Evolutionary conservation across 1,140 invertebrate species (phyloP), one percentile per base, ranked within the genome.

Genomic region (Tetramorium parvispinum): DNA sequence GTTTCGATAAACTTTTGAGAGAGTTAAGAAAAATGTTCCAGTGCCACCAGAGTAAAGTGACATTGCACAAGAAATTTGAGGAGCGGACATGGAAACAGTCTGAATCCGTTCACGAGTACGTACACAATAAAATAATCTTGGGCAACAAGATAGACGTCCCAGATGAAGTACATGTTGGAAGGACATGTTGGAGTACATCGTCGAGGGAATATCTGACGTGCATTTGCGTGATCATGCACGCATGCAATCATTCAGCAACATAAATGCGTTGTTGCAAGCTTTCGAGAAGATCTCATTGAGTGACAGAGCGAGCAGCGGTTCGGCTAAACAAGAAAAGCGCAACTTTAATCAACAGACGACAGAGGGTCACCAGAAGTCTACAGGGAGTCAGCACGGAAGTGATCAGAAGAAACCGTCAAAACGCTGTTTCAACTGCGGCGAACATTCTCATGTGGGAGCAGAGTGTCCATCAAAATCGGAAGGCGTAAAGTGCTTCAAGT

Each of bases 231-330:
- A 87, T 46, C 37, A 59, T 0, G 79, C 79, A 59, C 0, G 79
- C 79, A 71, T 85, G 21, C 86, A 73, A 37, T 63, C 51, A 2
- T 83, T 87, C 27, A 37, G 43, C 10, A 49, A 10, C 6, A 18
- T 57, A 1, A 79, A 83, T 40, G 7, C 40, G 4, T 18, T 87
- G 32, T 21, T 87, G 16, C 37, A 32, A 37, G 61, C 79, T 1
- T 87, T 87, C 24, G 78, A 83, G 18, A 83, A 83, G 4, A 53
- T 87, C 10, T 71, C 57, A 3, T 55, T 86, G 24, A 70, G 49
- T n/a, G 61, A 53, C 21, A 16, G 32, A 43, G 21, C 16, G 2
- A 57, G 21, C 5, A 71, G n/a, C 43, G n/a, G 27, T 24, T 51
- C 18, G 16, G 24, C 0, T 71, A 71, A 46, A 32, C 40, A 51